Conservation (phyloP, 2,797 vertebrate species). For the Halcyon chelicuti region DNA sequence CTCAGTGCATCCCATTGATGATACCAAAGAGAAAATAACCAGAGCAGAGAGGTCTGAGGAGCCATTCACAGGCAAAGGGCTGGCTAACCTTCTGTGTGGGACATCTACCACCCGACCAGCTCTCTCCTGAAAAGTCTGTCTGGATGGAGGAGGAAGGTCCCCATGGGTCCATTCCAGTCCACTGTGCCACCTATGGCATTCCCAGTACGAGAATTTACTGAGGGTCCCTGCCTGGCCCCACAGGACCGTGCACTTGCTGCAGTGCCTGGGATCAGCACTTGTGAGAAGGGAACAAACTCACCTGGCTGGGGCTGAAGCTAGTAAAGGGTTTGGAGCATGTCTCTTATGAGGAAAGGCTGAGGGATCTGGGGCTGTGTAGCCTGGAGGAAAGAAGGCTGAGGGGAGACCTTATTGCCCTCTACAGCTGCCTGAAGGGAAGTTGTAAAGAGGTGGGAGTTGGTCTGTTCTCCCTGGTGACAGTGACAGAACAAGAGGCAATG, state of each 20-base stretch:
- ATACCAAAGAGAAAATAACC: background rate
- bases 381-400: too few species aligned
- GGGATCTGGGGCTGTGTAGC: too few species aligned
- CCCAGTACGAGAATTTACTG: background rate
- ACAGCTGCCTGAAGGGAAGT: too few species aligned
- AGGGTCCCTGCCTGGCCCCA: background rate
- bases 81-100: accelerated
- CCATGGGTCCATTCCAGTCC: accelerated
- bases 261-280: background rate
- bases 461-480: too few species aligned
- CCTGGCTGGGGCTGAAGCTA: background rate
- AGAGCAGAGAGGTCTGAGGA: background rate
- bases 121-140: accelerated
- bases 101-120: background rate
- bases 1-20: background rate
- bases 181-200: background rate
- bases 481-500: too few species aligned
- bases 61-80: background rate
- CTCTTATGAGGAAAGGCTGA: too few species aligned
- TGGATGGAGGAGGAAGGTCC: background rate
- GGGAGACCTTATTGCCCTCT: too few species aligned
- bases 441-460: too few species aligned
- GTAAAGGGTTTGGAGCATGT: too few species aligned
- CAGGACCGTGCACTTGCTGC: background rate
- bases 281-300: background rate